Percentiles rank a stretch among this genome's conserved stretches.
These are phyloP conservation scores for Notarius quadriscutis DNA, from an alignment of 2,113 vertebrate genomes.

Conservation along the genomic window DNA sequence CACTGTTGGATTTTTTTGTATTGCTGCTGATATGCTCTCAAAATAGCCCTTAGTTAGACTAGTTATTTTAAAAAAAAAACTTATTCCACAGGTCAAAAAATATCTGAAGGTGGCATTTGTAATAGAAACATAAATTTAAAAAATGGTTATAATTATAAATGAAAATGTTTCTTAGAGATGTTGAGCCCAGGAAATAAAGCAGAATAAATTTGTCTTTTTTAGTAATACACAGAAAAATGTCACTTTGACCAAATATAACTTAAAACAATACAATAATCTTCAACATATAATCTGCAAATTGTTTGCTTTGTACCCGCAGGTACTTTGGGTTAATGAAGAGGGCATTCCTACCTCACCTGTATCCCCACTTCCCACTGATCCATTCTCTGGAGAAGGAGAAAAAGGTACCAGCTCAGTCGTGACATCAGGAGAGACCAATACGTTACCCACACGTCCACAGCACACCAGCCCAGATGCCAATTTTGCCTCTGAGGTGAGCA, in stretches of 20 bases:
- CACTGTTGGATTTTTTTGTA: neutral
- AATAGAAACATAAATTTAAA: neutral
- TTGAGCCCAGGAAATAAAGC: neutral
- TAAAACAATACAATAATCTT: neutral
- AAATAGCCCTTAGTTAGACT: neutral
- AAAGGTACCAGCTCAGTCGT: conserved; percentile 59
- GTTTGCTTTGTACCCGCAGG: conserved; percentile 58
- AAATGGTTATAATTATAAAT: neutral
- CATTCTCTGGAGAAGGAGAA: conserved; percentile 49
- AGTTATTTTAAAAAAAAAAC: neutral
- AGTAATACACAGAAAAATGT: neutral
- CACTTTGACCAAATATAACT: neutral
- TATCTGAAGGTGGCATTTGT: neutral
- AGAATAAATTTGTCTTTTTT: neutral
- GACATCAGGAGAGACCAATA: conserved; percentile 63
- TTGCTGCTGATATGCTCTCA: neutral
- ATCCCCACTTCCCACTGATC: conserved; percentile 57
- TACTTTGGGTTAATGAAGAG: conserved; percentile 81
- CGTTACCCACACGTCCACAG: conserved; percentile 66
- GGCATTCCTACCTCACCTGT: conserved; percentile 63
- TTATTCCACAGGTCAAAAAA: neutral
- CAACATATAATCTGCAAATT: neutral
- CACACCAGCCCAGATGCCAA: conserved; percentile 76
- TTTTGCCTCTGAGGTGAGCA: conserved; percentile 80
- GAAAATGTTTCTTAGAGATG: neutral